Evolutionary conservation across 2,113 vertebrate species (phyloP), one percentile per base, ranked within the genome.

Genomic region (Ciconia boyciana): DNA sequence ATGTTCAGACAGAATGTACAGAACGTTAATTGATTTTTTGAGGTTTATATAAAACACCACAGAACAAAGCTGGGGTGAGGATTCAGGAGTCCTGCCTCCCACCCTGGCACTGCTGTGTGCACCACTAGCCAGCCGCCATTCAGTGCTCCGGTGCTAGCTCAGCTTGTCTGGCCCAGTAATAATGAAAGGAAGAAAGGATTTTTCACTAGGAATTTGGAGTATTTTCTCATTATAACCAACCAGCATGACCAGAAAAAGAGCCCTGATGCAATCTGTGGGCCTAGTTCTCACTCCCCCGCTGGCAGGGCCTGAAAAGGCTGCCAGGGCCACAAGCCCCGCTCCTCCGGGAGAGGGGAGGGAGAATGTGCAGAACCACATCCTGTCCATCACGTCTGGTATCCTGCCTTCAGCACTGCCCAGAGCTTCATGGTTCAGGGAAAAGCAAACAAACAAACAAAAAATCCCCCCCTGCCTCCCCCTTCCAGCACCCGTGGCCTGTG

Each of bases 181-280:
- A 95, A 94, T 74, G 57, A 94, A 83, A 91, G 85, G 88, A 86
- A 89, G 65, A 96, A 97, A 83, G 93, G 78, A 89, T 86, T 96
- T 96, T 95, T 85, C 78, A 83, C 36, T 16, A 81, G 91, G 87
- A 96, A 94, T 96, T 85, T 83, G 84, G 91, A 96, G 80, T 84
- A 97, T 97, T 97, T 96, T 96, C 96, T 96, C 88, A 96, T 91
- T 91, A 81, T 93, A 94, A 92, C 60, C 70, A 94, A 95, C 89
- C 91, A 90, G 89, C 84, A 94, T 32, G 92, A 92, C 66, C 71
- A 94, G 79, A 86, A 94, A 90, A 89, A 92, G 74, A 94, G 46
- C 74, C n/a, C 58, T 92, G 91, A 89, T 94, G 91, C 91, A 95
- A 62, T 60, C 65, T 1, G 7, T 36, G 76, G 77, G 81, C 49